Base-by-base conservation (phyloP, 2,888 invertebrate species). In the Sesia bembeciformis region DNA sequence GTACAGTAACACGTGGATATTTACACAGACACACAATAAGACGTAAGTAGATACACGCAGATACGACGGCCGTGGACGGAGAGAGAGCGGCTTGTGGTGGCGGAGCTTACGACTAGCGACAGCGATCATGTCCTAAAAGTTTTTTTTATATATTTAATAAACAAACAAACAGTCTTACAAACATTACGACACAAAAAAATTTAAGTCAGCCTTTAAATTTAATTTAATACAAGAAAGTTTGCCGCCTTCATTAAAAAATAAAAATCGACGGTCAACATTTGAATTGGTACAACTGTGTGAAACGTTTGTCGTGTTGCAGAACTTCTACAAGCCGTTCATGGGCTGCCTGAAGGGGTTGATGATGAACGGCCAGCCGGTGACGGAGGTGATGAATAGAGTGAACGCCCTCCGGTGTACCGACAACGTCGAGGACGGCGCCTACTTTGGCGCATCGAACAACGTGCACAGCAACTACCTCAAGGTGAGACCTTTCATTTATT, bases 311-410 rank as follows among this genome's bases (percentile, higher is more conserved):
- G 1, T 23, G 23, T 23, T 23, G 54, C 84, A 92, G 92, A 91
- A 86, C 52, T 89, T 92, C 59, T 93, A 92, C 65, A 90, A 91
- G 52, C 92, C 94, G 41, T 97, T 96, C 80, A 93, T 92, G 63
- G 98, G 98, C 3, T 98, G 98, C 72, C 88, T 98, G 8, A 92
- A 93, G 54, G 94, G 95, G 52, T 91, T 97, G 56, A 89, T 91
- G 74, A 91, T 95, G 85, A 94, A 94, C 68, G 92, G 92, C 6
- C 90, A 91, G 60, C 86, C 88, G 0, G 90, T 96, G 54, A 92
- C 92, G 0, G 91, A 92, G 46, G 91, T 94, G 0, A 78, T 87
- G 0, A 73, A 82, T 6, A 81, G 90, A 51, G 83, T 92, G 54
- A 93, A 93, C 49, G 93, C 95, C 0, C 91, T 94, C 39, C 94